Base-by-base conservation (phyloP, 1,140 invertebrate genomes). In the Caenorhabditis tropicalis region DNA sequence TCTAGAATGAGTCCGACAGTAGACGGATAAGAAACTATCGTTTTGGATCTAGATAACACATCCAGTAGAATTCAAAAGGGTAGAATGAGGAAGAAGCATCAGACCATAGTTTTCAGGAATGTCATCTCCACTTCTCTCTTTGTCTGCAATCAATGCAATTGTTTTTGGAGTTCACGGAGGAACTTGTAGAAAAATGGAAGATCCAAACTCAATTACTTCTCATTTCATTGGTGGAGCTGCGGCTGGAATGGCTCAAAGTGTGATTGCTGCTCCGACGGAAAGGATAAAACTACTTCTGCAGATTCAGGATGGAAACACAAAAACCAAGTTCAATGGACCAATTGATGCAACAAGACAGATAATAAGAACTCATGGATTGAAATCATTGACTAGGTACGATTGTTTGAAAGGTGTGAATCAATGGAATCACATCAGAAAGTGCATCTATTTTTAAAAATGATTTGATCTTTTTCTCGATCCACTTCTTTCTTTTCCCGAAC, bases 91-190 rank as follows among this genome's bases (percentile, higher is more conserved):
- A n/a, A n/a, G n/a, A n/a, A n/a, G n/a, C n/a, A n/a, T n/a, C n/a
- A n/a, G n/a, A n/a, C n/a, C n/a, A n/a, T n/a, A n/a, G n/a, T n/a
- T 96, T 91, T 93, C 94, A 86, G 96, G 96, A 10, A 95, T 98
- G 88, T 93, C 94, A 2, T 96, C 95, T 31, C 96, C 96, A 7
- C 93, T 98, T 90, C 94, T 94, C 19, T 95, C 95, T 10, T 94
- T 97, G 7, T 94, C 95, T 16, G 92, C 94, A 6, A 94, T 98
- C 3, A 98, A 98, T 91, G 96, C 96, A 1, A 94, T 97, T 43
- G 94, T 96, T 2, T 98, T 98, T 89, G 96, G 96, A 1, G 94
- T 96, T 3, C 96, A 97, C 89, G 95, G 95, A 27, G 94, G 95
- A 84, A 93, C 0, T 94, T 94, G 83, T 92, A 94, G 84, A 89